Evolutionary conservation across 2,888 invertebrate genomes (phyloP), one percentile per base, ranked within the genome.

Genomic region (Keiferia lycopersicella): DNA sequence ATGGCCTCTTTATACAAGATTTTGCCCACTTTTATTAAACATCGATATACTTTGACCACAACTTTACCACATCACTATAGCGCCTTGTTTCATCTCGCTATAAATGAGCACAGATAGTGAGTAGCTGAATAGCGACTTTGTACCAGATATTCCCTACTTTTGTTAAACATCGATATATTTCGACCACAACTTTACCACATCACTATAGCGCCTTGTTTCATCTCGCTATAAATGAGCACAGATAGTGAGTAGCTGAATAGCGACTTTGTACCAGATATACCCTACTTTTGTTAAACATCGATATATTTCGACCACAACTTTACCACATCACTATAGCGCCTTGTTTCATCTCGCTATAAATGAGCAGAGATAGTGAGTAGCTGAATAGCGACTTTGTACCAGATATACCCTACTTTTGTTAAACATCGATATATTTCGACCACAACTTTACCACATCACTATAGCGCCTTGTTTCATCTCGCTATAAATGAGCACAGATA

Each of bases 321-420:
- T 6, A 12, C 7, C 12, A 61, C 80, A 65, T 69, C 81, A 73
- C 83, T 84, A 78, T 67, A 67, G 72, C 80, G 82, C 80, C 83
- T 87, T 85, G 88, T 88, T 88, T 88, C 88, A 88, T 89, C 87
- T 73, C 77, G 80, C 86, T 81, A 84, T 87, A 88, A 90, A 88
- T 85, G 87, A 86, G 85, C 88, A 88, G 87, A 89, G 87, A 88
- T 84, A 79, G 20, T n/a, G n/a, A 58, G 62, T 50, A 80, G 79
- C 83, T 90, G 88, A 91, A 90, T 87, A 81, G 82, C 75, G 78
- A 80, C 88, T 85, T 88, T 90, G 88, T 90, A 81, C 78, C 80
- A 76, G 74, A 82, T 85, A 88, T 88, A 87, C 6, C 34, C 34
- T 8, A 34, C 34, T 34, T 34, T 34, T 34, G 8, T 34, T 7